Evolutionary conservation across 2,113 vertebrate species (phyloP), one percentile per base, ranked within the genome.

Genomic region (Ploceus nigricollis): DNA sequence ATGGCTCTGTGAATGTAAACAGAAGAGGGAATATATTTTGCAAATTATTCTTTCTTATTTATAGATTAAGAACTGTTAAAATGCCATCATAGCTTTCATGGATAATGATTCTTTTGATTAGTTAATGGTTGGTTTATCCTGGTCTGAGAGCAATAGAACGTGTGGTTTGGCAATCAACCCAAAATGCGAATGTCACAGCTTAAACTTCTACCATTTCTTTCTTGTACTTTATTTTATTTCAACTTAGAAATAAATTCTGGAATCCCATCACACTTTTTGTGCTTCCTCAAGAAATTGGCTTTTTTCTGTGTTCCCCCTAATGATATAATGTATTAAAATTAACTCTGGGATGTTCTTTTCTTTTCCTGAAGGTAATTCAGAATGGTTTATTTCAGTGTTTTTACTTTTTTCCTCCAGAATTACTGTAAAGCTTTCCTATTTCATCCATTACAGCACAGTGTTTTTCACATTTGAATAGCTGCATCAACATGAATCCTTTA

Each of bases 401-500:
- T 97, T 98, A 96, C 92, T 97, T 98, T 97, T 95, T 97, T 92
- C 96, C 91, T 96, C 56, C 70, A 97, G 98, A 97, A 97, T 97
- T 97, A 97, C 97, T 97, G 96, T 98, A 98, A 98, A 98, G 97
- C 96, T 98, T 98, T 98, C 97, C 97, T 98, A 95, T 98, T 98
- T 98, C 96, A 97, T 96, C 98, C 97, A 96, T 98, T 98, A 97
- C 66, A 69, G 96, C 97, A 95, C 93, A 97, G 97, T 98, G 97
- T 98, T 98, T 98, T 98, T 97, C 97, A 97, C 97, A 98, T 98
- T 98, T 98, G 98, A 98, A 98, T 98, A 98, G 97, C 97, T 97
- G 96, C 97, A 98, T 98, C 98, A 98, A 98, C 97, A 98, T 98
- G 98, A 98, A 98, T 98, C 98, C 98, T 98, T 98, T 98, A 98